A percentile compares a stretch with the other conserved stretches of the same genome.
These are phyloP conservation scores for Antechinus flavipes DNA, from an alignment of 2,113 vertebrate genomes.

Conservation along the genomic window DNA sequence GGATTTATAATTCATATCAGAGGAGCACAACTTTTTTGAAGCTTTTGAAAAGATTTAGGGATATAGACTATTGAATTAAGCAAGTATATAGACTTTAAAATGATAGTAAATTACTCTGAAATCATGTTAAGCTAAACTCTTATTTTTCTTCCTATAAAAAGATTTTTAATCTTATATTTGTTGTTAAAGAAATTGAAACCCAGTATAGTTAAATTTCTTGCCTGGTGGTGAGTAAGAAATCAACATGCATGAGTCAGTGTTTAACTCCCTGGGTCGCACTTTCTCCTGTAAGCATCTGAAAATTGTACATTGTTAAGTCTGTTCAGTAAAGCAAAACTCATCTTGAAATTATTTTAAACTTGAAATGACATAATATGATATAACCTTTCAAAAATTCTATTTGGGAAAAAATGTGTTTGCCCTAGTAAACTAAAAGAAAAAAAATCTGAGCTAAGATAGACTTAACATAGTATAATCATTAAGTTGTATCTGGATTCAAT, in stretches of 20 bases:
- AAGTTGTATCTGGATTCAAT: background rate
- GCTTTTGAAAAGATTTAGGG: background rate
- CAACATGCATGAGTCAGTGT: background rate
- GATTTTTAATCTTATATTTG: background rate
- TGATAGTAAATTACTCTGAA: background rate
- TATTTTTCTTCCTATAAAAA: background rate
- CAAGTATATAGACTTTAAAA: background rate
- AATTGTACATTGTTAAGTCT: background rate
- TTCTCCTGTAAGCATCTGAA: background rate
- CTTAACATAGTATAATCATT: background rate
- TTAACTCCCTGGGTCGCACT: background rate
- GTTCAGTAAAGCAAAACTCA: background rate
- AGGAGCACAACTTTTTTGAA: background rate
- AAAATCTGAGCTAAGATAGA: background rate
- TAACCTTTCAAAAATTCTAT: background rate
- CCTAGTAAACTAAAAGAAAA: background rate
- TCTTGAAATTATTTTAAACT: background rate
- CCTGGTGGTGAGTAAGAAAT: background rate
- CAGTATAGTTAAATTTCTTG: background rate
- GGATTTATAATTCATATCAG: background rate
- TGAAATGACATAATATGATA: background rate
- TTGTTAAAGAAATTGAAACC: background rate
- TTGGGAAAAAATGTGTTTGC: background rate
- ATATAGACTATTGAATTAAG: background rate
- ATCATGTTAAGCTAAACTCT: background rate